Base-by-base conservation (phyloP, 2,888 invertebrate genomes). In the Odontocolon sp. region DNA sequence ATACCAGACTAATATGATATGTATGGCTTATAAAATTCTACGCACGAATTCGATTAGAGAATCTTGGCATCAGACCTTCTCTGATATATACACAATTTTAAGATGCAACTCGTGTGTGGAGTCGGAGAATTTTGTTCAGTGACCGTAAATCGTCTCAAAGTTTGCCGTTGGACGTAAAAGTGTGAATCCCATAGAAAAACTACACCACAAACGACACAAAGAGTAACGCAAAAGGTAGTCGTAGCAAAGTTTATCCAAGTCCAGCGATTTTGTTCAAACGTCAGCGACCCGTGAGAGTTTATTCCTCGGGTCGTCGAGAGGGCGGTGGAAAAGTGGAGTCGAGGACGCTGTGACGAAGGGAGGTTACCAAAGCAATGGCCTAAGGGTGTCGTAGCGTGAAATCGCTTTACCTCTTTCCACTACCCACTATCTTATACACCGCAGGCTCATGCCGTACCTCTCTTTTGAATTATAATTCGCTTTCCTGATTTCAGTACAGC, bases 311-410 rank as follows among this genome's bases (percentile, higher is more conserved):
- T 67, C 28, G 54, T 42, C 42, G 38, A 16, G 40, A 11, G 21
- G 52, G 63, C 40, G 52, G 54, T 71, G 64, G 71, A 71, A 61
- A 54, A 54, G 67, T 36, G 38, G 50, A 16, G 63, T n/a, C 50
- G 31, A 59, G 56, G 61, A 57, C 36, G 23, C 54, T 31, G 26
- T 26, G 26, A 23, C 31, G 57, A 40, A 64, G 68, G 56, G 63
- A 56, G 63, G 68, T 63, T 77, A 77, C 63, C 77, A 69, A 81
- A 80, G 70, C 77, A 79, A 77, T 84, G 82, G 80, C 80, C 80
- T 81, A 77, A 82, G 84, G 83, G 81, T 80, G 80, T 64, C 78
- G 68, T 80, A 80, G 80, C 82, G 83, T 86, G 78, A 87, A 87
- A 87, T 87, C 84, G 80, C 79, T 79, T 85, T 79, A 76, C 81